A percentile compares a stretch with the other conserved stretches of the same genome.
These are phyloP conservation scores for Leptoteleia sp. DNA, from an alignment of 1,140 invertebrate species.

Conservation along the genomic window DNA sequence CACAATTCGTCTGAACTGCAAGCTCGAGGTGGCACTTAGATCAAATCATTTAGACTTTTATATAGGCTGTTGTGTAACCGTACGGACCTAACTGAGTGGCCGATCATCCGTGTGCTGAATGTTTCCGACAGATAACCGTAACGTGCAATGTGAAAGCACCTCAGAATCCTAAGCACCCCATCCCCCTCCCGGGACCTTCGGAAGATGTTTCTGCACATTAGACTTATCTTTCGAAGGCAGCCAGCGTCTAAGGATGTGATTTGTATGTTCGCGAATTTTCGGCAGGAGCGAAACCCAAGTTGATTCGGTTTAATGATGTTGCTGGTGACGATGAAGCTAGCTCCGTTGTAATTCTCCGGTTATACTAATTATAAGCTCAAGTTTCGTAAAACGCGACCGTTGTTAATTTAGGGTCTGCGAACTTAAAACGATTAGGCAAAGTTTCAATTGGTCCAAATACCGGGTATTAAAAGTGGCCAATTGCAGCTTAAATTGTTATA, in stretches of 20 bases:
- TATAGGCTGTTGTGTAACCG: conserved; percentile 42
- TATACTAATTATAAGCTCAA: conserved; percentile 60
- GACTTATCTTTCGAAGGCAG: conserved; percentile 49
- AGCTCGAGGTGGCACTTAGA: not conserved
- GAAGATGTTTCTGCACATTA: conserved; percentile 39
- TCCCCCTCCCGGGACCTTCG: not conserved
- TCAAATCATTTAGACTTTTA: conserved; percentile 37
- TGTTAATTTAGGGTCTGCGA: conserved; percentile 43
- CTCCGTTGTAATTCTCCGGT: conserved; percentile 45
- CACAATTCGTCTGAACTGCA: conserved; percentile 1
- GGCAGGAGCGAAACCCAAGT: conserved; percentile 53
- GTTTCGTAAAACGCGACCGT: conserved; percentile 45
- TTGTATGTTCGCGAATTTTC: conserved; percentile 49
- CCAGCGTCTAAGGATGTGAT: conserved; percentile 23
- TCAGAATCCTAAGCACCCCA: conserved; percentile 7
- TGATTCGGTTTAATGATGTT: conserved; percentile 31
- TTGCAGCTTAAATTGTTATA: no score
- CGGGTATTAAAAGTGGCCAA: no score
- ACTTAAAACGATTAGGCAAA: conserved; percentile 26
- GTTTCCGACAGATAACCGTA: conserved; percentile 51
- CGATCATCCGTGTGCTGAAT: conserved; percentile 44
- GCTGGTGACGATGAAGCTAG: conserved; percentile 10
- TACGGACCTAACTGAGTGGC: conserved; percentile 38
- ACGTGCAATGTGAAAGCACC: conserved; percentile 35
- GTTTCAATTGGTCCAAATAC: no score